Conservation (phyloP, 2,797 vertebrate genomes). For the Lutjanus argentimaculatus region DNA sequence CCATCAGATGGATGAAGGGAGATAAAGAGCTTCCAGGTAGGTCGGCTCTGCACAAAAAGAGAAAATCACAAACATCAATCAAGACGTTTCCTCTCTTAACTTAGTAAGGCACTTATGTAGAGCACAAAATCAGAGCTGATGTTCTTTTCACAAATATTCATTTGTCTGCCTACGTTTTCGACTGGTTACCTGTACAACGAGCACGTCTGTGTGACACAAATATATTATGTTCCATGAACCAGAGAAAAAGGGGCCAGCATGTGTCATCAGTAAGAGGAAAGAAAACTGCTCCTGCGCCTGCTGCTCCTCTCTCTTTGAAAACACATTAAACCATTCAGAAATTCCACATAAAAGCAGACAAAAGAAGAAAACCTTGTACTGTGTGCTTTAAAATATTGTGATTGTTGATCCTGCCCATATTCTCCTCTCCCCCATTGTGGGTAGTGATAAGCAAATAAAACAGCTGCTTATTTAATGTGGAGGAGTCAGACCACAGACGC, state of each 20-base stretch:
- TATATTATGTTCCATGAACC: slow-evolving; percentile 3
- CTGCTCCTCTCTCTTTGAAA: background rate
- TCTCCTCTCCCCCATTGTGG: background rate
- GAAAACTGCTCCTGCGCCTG: background rate
- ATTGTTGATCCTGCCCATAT: background rate
- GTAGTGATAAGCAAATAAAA: too few relatives aligned
- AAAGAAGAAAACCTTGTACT: background rate
- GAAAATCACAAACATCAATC: slow-evolving; percentile 30
- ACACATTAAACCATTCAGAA: background rate
- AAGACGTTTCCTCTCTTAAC: slow-evolving; percentile 6
- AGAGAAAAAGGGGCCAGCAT: slow-evolving; percentile 7
- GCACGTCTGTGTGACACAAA: background rate
- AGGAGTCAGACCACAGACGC: too few relatives aligned
- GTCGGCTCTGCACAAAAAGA: slow-evolving; percentile 7
- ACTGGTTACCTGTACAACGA: slow-evolving; percentile 1
- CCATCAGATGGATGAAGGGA: slow-evolving; percentile 96
- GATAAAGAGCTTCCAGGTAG: slow-evolving; percentile 93
- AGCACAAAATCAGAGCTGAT: background rate
- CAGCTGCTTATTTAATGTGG: too few relatives aligned
- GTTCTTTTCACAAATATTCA: background rate
- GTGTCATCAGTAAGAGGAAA: slow-evolving; percentile 5
- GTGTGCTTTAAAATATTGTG: background rate
- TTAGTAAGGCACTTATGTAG: background rate
- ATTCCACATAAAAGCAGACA: slow-evolving; percentile 15
- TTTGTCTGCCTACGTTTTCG: background rate